phyloP scores from a whole-genome alignment of 2,797 vertebrate genomes.

The Crax fasciolata region DNA sequence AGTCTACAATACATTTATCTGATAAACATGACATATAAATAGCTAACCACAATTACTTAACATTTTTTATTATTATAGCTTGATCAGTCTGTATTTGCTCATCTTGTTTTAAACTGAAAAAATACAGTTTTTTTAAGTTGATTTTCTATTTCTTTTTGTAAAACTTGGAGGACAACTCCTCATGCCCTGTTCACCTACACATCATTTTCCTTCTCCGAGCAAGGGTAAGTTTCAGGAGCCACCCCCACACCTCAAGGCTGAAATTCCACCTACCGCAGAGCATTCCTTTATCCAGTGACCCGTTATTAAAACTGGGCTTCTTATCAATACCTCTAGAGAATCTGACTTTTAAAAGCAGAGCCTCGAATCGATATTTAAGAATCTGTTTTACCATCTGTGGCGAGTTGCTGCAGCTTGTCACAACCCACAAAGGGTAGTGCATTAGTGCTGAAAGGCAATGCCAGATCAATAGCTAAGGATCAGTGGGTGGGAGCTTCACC shows the following conservation, averaged over 20 bases:
- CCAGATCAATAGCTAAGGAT: conserved; percentile 66
- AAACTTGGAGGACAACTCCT: neutral
- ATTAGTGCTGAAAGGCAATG: conserved; percentile 58
- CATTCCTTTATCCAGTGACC: conserved; percentile 39
- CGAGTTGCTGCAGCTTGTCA: conserved; percentile 44
- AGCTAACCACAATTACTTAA: neutral
- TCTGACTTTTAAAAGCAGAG: conserved; percentile 25
- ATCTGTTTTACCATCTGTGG: conserved; percentile 67
- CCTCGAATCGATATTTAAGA: conserved; percentile 68
- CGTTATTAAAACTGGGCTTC: conserved; percentile 9
- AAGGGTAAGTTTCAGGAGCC: neutral
- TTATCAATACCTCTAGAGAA: conserved; percentile 47
- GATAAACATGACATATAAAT: neutral
- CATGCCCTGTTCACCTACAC: neutral
- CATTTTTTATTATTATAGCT: neutral
- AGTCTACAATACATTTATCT: neutral
- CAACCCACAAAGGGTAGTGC: conserved; percentile 33
- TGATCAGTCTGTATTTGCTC: neutral
- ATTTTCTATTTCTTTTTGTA: neutral
- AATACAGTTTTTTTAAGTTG: neutral
- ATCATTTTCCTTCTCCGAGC: neutral
- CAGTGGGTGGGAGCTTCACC: conserved; percentile 35
- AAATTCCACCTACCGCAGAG: neutral
- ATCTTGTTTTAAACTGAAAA: neutral
- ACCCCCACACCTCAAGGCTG: neutral